phyloP scores from a whole-genome alignment of 2,888 invertebrate genomes.

The Macrophya alboannulata region DNA sequence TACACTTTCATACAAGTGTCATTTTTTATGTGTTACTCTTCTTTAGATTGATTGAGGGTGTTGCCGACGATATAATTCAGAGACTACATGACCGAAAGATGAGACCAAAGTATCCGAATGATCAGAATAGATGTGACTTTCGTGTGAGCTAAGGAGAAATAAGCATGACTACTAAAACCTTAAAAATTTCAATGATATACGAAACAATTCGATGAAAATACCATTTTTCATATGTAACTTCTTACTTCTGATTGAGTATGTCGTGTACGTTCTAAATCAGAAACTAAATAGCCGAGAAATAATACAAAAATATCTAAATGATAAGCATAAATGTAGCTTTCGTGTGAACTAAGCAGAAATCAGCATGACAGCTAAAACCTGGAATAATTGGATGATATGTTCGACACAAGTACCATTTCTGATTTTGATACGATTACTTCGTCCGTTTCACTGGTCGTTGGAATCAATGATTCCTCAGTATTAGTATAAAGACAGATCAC shows the following conservation, averaged over 20 bases:
- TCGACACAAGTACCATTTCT: background rate
- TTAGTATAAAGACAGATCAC: background rate
- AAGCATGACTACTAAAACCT: background rate
- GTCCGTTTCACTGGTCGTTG: background rate
- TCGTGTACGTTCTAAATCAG: background rate
- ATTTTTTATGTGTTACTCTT: background rate
- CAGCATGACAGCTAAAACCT: background rate
- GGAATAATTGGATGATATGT: background rate
- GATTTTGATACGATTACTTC: background rate
- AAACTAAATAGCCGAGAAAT: background rate
- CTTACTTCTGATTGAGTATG: no score
- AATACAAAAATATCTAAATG: background rate
- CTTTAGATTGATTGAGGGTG: background rate
- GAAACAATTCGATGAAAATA: background rate
- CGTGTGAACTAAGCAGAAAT: background rate
- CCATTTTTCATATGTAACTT: background rate
- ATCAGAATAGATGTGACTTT: background rate
- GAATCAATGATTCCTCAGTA: background rate
- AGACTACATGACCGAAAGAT: background rate
- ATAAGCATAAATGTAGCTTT: background rate
- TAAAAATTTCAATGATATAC: background rate
- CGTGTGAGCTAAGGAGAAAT: background rate
- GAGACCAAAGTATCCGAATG: background rate
- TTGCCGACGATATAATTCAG: background rate
- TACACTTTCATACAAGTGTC: background rate